Evolutionary conservation across 2,113 vertebrate species (phyloP).

Genomic region (Oryzias curvinotus): DNA sequence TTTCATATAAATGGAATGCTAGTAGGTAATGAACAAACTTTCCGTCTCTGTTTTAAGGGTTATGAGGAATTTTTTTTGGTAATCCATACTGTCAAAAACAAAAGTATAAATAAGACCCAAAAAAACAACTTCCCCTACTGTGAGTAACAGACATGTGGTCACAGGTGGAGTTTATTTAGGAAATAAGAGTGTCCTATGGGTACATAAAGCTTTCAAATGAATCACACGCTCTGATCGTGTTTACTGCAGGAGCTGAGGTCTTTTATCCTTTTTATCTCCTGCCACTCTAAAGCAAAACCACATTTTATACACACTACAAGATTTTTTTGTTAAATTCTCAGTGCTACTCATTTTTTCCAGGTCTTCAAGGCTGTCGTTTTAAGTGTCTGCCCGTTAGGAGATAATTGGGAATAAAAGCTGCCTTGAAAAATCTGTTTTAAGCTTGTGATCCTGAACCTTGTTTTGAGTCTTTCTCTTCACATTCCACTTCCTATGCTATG

Average conservation of each 20-base stretch:
- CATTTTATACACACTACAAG: constrained; percentile 51
- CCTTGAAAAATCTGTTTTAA: constrained; percentile 18
- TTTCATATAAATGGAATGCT: background rate
- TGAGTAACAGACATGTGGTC: constrained; percentile 40
- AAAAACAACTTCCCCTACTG: constrained; percentile 4
- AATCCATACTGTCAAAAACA: constrained; percentile 5
- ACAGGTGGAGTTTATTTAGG: constrained; percentile 41
- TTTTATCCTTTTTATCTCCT: constrained; percentile 51
- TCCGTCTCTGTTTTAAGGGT: constrained; percentile 16
- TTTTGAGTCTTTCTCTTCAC: constrained; percentile 10
- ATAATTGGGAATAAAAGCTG: constrained; percentile 17
- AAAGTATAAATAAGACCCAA: constrained; percentile 18
- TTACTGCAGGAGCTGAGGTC: constrained; percentile 25
- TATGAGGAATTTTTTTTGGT: background rate
- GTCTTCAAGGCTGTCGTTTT: constrained; percentile 41
- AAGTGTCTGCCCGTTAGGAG: constrained; percentile 21
- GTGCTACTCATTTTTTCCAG: constrained; percentile 10
- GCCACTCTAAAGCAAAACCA: constrained; percentile 34
- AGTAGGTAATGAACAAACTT: background rate
- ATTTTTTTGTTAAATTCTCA: constrained; percentile 59
- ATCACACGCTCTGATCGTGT: constrained; percentile 51
- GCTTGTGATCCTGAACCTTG: constrained; percentile 22
- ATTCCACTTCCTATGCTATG: constrained; percentile 22
- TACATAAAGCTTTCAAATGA: constrained; percentile 52
- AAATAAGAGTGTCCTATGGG: constrained; percentile 38